Conservation (phyloP, 2,113 vertebrate species). For the Plecturocebus donacophilus region DNA sequence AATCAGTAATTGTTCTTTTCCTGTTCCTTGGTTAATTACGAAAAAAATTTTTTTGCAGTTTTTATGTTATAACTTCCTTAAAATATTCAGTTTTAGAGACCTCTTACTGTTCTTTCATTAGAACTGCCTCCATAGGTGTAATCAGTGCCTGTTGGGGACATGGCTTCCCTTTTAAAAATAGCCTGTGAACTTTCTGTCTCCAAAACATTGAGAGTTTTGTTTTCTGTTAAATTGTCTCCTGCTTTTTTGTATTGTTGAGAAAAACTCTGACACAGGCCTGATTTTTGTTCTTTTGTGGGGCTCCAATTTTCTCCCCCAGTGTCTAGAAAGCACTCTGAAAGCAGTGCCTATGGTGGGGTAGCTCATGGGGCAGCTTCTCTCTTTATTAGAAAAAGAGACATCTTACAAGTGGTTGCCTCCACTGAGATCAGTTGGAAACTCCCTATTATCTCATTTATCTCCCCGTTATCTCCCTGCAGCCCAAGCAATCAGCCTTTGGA, state of each 20-base stretch:
- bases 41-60: neutral
- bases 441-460: neutral
- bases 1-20: neutral
- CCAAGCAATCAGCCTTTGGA: neutral
- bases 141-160: neutral
- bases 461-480: neutral
- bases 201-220: neutral
- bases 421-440: neutral
- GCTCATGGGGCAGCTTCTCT: neutral
- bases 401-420: neutral
- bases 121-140: neutral
- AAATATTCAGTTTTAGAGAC: neutral
- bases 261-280: neutral
- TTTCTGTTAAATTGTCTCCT: neutral
- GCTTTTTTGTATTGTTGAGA: neutral
- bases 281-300: neutral
- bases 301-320: neutral
- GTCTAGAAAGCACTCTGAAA: neutral
- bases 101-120: neutral
- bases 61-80: neutral
- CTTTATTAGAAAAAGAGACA: neutral
- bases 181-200: neutral
- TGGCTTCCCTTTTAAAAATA: neutral
- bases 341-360: neutral
- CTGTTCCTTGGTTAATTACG: neutral